Conservation (phyloP, 2,113 vertebrate genomes). For the Solea solea region DNA sequence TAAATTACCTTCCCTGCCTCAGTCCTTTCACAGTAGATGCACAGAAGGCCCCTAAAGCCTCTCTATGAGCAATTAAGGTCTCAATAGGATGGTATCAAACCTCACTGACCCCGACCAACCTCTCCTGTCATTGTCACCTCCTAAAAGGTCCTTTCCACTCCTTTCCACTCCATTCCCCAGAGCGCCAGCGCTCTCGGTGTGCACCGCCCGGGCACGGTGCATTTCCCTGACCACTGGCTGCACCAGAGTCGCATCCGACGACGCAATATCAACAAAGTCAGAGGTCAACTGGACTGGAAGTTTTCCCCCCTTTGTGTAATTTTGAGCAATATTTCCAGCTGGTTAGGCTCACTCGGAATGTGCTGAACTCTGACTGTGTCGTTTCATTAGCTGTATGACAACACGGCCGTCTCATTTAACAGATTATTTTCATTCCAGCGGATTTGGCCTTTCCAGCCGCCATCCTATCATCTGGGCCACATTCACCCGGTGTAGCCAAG, state of each 20-base stretch:
- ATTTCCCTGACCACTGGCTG: constrained; percentile 53
- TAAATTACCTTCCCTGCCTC: constrained; percentile 71
- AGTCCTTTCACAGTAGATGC: constrained; percentile 74
- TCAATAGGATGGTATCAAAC: constrained; percentile 76
- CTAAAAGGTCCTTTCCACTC: constrained; percentile 65
- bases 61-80: constrained; percentile 76
- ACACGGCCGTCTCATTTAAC: constrained; percentile 53
- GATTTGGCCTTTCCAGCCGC: constrained; percentile 39
- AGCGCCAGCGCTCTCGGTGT: constrained; percentile 53
- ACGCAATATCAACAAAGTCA: constrained; percentile 60
- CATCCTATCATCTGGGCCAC: constrained; percentile 41
- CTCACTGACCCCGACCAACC: constrained; percentile 73
- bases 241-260: constrained; percentile 33
- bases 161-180: constrained; percentile 57
- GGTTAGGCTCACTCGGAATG: constrained; percentile 27
- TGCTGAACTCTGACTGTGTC: constrained; percentile 9
- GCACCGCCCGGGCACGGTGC: constrained; percentile 16
- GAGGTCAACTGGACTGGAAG: constrained; percentile 56
- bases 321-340: constrained; percentile 57
- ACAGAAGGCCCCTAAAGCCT: constrained; percentile 75
- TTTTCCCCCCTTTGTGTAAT: constrained; percentile 12
- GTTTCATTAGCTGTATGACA: constrained; percentile 46
- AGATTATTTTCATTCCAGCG: constrained; percentile 65
- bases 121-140: constrained; percentile 72
- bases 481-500: constrained; percentile 53